These are phyloP conservation scores for Heliconius eleuchia DNA, from an alignment of 1,140 invertebrate genomes.

Conservation along the genomic window DNA sequence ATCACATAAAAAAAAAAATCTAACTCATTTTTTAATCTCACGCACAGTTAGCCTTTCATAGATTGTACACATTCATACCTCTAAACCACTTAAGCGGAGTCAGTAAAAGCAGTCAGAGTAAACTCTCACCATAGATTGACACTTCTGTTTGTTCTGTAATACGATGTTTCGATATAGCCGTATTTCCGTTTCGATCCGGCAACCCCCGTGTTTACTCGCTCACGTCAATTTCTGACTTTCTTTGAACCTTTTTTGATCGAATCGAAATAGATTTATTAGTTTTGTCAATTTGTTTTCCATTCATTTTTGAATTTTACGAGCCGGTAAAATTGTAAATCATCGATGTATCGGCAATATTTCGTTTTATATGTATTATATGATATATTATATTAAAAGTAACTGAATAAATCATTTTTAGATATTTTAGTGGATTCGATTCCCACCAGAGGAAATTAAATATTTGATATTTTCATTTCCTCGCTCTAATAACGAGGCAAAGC, in stretches of 20 bases:
- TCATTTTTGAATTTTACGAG: conserved; percentile 8
- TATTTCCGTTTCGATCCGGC: conserved; percentile 30
- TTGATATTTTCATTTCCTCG: too few species aligned
- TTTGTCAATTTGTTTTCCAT: conserved; percentile 27
- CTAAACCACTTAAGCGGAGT: conserved; percentile 38
- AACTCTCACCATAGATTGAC: conserved; percentile 42
- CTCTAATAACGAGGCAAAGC: too few species aligned
- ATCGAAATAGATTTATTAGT: conserved; percentile 23
- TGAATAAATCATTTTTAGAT: too few species aligned
- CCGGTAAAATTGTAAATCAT: not conserved
- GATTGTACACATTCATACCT: conserved; percentile 26
- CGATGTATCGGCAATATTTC: not conserved
- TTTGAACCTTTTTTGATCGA: conserved; percentile 35
- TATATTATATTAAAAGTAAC: not conserved
- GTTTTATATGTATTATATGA: not conserved
- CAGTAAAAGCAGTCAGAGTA: conserved; percentile 36
- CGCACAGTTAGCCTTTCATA: conserved; percentile 24
- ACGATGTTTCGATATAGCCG: conserved; percentile 35
- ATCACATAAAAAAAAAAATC: not conserved
- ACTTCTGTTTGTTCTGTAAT: conserved; percentile 42
- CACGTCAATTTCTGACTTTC: conserved; percentile 39
- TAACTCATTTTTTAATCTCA: not conserved
- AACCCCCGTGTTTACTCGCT: conserved; percentile 33
- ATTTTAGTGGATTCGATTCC: too few species aligned
- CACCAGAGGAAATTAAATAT: too few species aligned